phyloP scores from a whole-genome alignment of 2,888 invertebrate genomes.

The Agonopterix subpropinquella region DNA sequence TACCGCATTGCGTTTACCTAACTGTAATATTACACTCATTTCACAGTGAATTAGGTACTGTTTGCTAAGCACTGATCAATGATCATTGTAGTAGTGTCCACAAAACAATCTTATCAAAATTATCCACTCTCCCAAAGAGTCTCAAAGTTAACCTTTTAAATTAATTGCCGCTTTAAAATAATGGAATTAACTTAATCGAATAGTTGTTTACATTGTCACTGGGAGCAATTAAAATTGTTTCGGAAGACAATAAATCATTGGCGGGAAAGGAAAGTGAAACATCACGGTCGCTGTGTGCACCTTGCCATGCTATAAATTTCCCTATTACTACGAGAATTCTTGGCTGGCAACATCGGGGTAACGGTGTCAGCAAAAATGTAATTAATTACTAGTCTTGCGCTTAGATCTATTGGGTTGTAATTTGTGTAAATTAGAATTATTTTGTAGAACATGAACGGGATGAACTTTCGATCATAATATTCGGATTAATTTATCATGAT shows the following conservation, averaged over 20 bases:
- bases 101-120: no score
- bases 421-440: no score
- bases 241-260: constrained; percentile 71
- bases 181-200: constrained; percentile 74
- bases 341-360: constrained; percentile 47
- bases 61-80: no score
- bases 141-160: constrained; percentile 37
- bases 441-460: no score
- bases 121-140: no score
- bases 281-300: constrained; percentile 19
- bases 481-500: no score
- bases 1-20: no score
- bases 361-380: constrained; percentile 53
- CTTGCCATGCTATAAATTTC: constrained; percentile 68
- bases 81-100: no score
- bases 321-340: constrained; percentile 67
- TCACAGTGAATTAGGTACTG: no score
- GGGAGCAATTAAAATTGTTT: constrained; percentile 74
- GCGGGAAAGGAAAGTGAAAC: constrained; percentile 71
- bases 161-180: constrained; percentile 58
- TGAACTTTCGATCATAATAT: no score
- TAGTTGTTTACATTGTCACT: constrained; percentile 76
- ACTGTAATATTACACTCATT: no score
- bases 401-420: background rate
- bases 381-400: constrained; percentile 44